Evolutionary conservation across 2,113 vertebrate genomes (phyloP).

Genomic region (Pelecanus crispus): DNA sequence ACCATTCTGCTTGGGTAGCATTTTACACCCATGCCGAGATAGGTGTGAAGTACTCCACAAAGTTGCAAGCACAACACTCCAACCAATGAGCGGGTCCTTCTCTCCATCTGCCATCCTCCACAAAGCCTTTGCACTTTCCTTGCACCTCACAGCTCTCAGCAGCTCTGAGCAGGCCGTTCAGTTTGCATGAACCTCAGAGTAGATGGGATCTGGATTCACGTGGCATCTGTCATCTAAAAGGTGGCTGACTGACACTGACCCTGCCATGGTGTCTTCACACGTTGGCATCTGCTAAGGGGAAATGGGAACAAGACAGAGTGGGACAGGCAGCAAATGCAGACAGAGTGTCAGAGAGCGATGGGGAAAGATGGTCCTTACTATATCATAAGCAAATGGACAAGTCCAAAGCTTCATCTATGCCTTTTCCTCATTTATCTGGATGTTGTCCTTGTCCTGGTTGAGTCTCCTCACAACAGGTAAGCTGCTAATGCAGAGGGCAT

Average conservation of each 20-base stretch:
- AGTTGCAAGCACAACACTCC: not conserved
- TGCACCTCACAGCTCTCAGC: not conserved
- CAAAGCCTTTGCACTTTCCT: not conserved
- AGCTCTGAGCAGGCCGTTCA: not conserved
- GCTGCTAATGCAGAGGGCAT: not conserved
- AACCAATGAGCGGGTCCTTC: not conserved
- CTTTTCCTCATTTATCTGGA: not conserved
- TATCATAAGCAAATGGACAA: not conserved
- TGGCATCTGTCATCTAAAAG: not conserved
- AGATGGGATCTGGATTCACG: not conserved
- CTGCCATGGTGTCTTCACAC: not conserved
- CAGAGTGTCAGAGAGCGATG: not conserved
- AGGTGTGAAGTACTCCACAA: not conserved
- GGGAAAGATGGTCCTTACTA: not conserved
- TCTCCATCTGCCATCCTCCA: slow-evolving; percentile 12
- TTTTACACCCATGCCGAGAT: not conserved
- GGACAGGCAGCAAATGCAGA: not conserved
- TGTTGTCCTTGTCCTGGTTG: not conserved
- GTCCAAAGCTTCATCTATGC: not conserved
- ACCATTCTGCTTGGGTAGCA: not conserved
- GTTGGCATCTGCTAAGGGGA: not conserved
- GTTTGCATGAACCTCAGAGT: not conserved
- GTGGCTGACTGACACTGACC: not conserved
- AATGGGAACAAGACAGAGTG: not conserved
- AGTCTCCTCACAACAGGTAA: not conserved